A percentile compares a stretch with the other conserved stretches of the same genome.
Conservation (phyloP, 2,113 vertebrate species). For the Sterrhoptilus dennistouni region DNA sequence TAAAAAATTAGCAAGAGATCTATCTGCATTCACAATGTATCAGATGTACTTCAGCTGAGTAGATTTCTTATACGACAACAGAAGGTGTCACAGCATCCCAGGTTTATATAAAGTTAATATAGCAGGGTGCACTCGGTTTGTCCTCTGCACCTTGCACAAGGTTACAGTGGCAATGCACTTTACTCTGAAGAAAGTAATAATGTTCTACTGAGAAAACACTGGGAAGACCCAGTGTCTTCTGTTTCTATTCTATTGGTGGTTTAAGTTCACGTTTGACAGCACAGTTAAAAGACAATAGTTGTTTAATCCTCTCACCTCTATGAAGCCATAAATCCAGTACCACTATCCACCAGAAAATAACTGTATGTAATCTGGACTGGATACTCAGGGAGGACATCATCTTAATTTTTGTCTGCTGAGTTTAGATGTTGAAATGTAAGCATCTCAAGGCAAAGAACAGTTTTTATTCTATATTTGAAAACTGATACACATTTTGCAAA, state of each 20-base stretch:
- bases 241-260: not conserved
- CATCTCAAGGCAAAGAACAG: not conserved
- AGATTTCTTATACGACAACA: too few relatives aligned
- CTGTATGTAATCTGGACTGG: not conserved
- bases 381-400: not conserved
- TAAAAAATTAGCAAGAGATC: not conserved
- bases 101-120: not conserved
- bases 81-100: not conserved
- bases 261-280: conserved; percentile 44
- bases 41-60: not conserved
- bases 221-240: not conserved
- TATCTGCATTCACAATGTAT: not conserved
- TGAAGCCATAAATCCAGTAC: conserved; percentile 11
- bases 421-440: not conserved
- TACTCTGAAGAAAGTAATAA: conserved; percentile 33
- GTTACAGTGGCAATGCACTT: not conserved
- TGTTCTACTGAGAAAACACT: not conserved
- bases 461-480: not conserved
- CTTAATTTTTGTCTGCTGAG: not conserved
- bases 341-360: not conserved
- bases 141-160: not conserved
- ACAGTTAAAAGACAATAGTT: conserved; percentile 44
- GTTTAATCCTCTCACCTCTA: conserved; percentile 39
- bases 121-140: not conserved
- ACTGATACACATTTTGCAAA: accelerated